These are phyloP conservation scores for Xestia rhomboidea DNA, from an alignment of 2,888 invertebrate species.

Conservation along the genomic window DNA sequence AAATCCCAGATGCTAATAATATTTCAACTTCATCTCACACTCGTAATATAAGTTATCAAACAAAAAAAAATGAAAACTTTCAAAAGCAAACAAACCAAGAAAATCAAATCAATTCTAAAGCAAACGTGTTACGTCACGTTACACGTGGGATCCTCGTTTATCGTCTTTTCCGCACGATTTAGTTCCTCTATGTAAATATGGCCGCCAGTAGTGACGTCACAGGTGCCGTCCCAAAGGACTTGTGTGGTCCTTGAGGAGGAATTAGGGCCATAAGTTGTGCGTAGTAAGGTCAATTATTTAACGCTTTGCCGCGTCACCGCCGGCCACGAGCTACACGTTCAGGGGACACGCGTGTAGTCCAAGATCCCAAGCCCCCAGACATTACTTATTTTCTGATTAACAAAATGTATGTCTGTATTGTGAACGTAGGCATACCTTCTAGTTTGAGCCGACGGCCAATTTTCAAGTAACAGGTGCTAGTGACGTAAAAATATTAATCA, in stretches of 20 bases:
- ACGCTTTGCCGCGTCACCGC: background rate
- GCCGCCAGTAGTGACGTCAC: slow-evolving; percentile 43
- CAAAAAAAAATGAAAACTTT: slow-evolving; percentile 1
- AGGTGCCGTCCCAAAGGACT: slow-evolving; percentile 22
- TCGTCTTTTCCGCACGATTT: slow-evolving; percentile 60
- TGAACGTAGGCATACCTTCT: background rate
- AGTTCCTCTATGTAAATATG: slow-evolving; percentile 63
- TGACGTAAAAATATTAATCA: too few species aligned
- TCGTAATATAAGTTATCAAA: background rate
- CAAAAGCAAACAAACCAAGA: background rate
- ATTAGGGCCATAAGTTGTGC: slow-evolving; percentile 21
- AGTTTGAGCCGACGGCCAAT: background rate
- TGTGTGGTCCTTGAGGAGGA: slow-evolving; percentile 15
- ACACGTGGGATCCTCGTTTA: slow-evolving; percentile 36
- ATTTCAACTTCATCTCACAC: background rate
- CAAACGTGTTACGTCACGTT: slow-evolving; percentile 9
- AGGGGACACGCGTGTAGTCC: background rate
- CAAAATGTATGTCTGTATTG: background rate
- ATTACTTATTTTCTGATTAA: background rate
- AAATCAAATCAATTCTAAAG: slow-evolving; percentile 33
- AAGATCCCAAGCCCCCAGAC: background rate
- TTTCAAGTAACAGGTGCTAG: too few species aligned
- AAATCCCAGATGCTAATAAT: background rate
- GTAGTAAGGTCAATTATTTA: slow-evolving; percentile 6
- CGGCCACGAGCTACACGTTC: background rate